A percentile compares a stretch with the other conserved stretches of the same genome.
Conservation (phyloP, 2,797 vertebrate species). For the Percopsis omiscomaycus region DNA sequence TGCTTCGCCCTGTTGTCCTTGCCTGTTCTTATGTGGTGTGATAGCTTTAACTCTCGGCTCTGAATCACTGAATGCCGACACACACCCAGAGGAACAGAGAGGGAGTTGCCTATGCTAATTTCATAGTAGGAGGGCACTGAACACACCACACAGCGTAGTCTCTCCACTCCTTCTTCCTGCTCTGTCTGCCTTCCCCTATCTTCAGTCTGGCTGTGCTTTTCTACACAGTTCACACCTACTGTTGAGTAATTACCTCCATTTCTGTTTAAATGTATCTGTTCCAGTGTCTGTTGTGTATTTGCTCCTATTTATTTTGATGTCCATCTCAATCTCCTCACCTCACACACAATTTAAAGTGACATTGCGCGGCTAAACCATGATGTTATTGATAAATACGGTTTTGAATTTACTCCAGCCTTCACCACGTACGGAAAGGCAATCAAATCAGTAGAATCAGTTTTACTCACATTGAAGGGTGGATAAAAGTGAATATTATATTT, state of each 20-base stretch:
- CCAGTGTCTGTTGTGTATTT: neutral
- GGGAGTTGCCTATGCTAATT: slow-evolving; percentile 62
- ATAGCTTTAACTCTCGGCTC: slow-evolving; percentile 32
- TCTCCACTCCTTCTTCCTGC: slow-evolving; percentile 52
- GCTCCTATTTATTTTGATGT: neutral
- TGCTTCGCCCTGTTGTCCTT: neutral
- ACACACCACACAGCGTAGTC: slow-evolving; percentile 34
- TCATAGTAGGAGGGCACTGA: slow-evolving; percentile 56
- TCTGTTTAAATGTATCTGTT: neutral
- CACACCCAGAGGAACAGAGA: slow-evolving; percentile 46
- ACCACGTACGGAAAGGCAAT: too few relatives aligned
- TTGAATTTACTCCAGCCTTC: too few relatives aligned
- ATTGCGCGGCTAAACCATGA: neutral
- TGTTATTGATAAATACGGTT: too few relatives aligned
- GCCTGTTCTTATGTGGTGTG: slow-evolving; percentile 2
- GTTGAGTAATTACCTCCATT: neutral
- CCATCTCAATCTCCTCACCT: neutral
- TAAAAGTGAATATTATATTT: neutral
- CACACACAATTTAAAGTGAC: too few relatives aligned
- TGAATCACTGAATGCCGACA: slow-evolving; percentile 49
- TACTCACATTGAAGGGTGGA: too few relatives aligned
- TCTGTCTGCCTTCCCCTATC: slow-evolving; percentile 33
- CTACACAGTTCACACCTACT: neutral
- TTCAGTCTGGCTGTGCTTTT: slow-evolving; percentile 4
- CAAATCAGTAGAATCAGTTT: too few relatives aligned